Conservation (phyloP, 2,797 vertebrate species). For the Sitta carolinensis region DNA sequence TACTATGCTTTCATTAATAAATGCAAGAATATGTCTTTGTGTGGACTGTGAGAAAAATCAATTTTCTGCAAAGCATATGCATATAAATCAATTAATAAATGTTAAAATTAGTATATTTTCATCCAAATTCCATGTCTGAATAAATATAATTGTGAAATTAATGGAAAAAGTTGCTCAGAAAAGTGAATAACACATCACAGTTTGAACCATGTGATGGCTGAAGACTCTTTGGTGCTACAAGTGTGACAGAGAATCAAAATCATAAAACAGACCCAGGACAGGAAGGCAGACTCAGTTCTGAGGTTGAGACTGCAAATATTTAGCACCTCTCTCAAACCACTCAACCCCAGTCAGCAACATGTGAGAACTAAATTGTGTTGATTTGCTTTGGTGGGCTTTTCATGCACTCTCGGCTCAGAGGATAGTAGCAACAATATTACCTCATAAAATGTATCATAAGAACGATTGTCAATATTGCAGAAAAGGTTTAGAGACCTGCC, state of each 20-base stretch:
- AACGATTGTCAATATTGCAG: constrained; percentile 7
- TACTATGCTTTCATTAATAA: neutral
- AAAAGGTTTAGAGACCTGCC: constrained; percentile 3
- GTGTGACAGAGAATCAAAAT: neutral
- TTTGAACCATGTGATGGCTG: neutral
- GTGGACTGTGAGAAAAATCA: neutral
- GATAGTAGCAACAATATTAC: neutral
- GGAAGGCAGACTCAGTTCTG: neutral
- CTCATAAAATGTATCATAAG: neutral
- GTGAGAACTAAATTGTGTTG: neutral
- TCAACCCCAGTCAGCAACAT: neutral
- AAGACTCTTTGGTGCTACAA: neutral
- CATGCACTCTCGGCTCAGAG: neutral
- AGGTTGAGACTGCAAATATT: neutral
- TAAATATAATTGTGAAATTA: neutral
- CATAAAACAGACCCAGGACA: neutral
- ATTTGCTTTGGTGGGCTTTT: neutral
- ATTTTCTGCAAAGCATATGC: neutral
- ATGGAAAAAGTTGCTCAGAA: neutral
- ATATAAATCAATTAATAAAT: neutral
- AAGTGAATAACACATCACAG: neutral
- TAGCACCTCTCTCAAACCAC: neutral
- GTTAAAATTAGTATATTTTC: neutral
- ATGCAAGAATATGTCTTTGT: neutral
- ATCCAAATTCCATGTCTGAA: neutral